These are phyloP conservation scores for Cheilosia variabilis DNA, from an alignment of 2,888 invertebrate species.

Conservation along the genomic window DNA sequence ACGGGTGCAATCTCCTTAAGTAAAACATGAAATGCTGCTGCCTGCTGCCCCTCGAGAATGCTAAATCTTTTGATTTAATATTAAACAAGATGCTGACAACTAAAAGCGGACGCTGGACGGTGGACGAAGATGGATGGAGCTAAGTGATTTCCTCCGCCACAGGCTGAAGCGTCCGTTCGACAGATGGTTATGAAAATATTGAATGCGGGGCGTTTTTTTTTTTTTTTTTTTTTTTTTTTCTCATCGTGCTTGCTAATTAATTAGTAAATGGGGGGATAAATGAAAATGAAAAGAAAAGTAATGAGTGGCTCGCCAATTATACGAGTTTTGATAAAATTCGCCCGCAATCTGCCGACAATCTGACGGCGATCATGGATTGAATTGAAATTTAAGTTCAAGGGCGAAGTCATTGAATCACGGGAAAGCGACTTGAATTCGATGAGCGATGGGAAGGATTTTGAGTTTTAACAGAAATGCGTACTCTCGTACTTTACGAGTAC, in stretches of 20 bases:
- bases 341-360: background rate
- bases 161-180: conserved; percentile 25
- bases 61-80: conserved; percentile 45
- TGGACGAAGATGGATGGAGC: background rate
- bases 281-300: background rate
- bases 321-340: background rate
- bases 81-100: conserved; percentile 44
- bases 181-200: conserved; percentile 44
- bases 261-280: conserved; percentile 8
- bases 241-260: conserved; percentile 25
- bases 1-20: conserved; percentile 35
- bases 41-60: background rate
- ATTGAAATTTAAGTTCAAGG: conserved; percentile 16
- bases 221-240: background rate
- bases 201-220: background rate
- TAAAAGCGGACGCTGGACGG: background rate
- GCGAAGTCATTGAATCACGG: background rate
- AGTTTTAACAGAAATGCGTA: background rate
- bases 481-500: no score
- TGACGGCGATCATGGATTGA: background rate
- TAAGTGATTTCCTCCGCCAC: background rate
- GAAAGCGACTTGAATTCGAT: background rate
- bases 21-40: conserved; percentile 34
- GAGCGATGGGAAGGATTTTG: background rate
- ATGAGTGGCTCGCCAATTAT: conserved; percentile 12